These are phyloP conservation scores for Cephalopachus bancanus DNA, from an alignment of 2,797 vertebrate genomes.

Conservation along the genomic window DNA sequence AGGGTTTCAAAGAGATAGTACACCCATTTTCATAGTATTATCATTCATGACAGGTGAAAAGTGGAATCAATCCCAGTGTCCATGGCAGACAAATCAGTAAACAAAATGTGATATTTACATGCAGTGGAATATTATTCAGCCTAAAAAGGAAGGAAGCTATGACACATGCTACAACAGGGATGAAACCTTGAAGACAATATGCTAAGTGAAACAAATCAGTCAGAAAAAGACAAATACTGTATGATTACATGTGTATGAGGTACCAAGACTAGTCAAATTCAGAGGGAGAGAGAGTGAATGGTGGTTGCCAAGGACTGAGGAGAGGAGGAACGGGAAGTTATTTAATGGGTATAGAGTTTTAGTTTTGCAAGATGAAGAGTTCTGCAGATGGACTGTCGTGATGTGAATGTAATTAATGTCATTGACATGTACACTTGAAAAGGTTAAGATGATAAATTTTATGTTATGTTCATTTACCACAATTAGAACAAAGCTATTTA, in stretches of 20 bases:
- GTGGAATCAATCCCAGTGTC: not conserved
- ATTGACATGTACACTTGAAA: not conserved
- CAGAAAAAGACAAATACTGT: not conserved
- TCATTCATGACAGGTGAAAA: not conserved
- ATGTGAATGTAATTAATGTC: not conserved
- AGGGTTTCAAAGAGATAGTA: not conserved
- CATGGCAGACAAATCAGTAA: not conserved
- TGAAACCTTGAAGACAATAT: not conserved
- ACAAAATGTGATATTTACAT: not conserved
- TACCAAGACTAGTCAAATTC: not conserved
- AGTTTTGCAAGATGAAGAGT: not conserved
- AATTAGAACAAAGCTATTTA: conserved; percentile 46
- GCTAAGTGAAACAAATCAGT: not conserved
- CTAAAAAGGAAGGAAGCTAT: not conserved
- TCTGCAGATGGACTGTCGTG: not conserved
- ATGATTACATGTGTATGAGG: not conserved
- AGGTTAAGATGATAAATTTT: not conserved
- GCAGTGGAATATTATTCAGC: not conserved
- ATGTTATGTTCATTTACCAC: not conserved
- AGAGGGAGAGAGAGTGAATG: not conserved
- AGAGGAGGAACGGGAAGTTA: not conserved
- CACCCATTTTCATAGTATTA: not conserved
- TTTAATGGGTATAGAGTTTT: not conserved
- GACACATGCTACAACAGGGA: not conserved
- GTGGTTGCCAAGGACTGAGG: not conserved